A percentile compares a stretch with the other conserved stretches of the same genome.
Evolutionary conservation across 1,140 invertebrate genomes (phyloP).

Genomic region (Sesamia nonagrioides): DNA sequence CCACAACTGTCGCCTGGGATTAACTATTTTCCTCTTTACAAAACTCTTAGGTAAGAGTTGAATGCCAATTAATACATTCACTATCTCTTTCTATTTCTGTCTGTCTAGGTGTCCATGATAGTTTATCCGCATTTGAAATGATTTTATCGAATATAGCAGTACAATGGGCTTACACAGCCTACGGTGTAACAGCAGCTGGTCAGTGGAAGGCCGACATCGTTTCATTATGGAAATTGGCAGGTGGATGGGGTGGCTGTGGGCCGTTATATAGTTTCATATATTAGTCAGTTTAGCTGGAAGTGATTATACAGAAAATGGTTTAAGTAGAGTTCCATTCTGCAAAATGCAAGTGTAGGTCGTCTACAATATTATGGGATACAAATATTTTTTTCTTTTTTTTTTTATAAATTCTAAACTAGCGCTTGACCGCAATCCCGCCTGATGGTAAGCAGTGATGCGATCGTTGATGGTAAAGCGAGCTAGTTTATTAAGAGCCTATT

Average conservation of each 20-base stretch:
- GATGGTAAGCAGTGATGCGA: too few species aligned
- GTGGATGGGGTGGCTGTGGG: conserved; percentile 52
- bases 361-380: too few species aligned
- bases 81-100: conserved; percentile 21
- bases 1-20: neutral
- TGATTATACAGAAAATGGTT: neutral
- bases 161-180: conserved; percentile 53
- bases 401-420: too few species aligned
- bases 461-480: too few species aligned
- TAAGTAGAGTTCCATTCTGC: neutral
- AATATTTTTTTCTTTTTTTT: too few species aligned
- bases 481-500: too few species aligned
- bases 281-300: neutral
- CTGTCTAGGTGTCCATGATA: neutral
- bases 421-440: too few species aligned
- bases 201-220: conserved; percentile 64
- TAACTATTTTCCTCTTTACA: conserved; percentile 15
- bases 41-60: neutral
- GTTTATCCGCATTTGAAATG: conserved; percentile 22
- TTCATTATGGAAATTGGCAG: conserved; percentile 82
- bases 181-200: conserved; percentile 70
- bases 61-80: conserved; percentile 12
- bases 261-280: conserved; percentile 10
- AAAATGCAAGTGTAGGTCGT: neutral
- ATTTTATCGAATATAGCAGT: conserved; percentile 24